A percentile compares a stretch with the other conserved stretches of the same genome.
phyloP scores from a whole-genome alignment of 2,113 vertebrate genomes.

The Eublepharis macularius region DNA sequence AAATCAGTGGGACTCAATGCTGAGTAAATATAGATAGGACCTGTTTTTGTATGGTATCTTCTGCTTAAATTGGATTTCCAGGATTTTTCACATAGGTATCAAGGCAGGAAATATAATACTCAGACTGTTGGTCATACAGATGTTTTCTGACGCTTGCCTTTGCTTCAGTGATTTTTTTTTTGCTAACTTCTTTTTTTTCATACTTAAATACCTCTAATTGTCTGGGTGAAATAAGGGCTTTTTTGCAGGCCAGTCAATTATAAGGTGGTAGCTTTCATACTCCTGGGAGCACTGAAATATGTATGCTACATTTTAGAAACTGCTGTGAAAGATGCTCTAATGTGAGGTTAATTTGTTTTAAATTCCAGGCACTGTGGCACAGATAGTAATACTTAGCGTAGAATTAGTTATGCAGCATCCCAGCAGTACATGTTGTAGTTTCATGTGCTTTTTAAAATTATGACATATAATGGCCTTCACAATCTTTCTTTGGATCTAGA shows the following conservation, averaged over 20 bases:
- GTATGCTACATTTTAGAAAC: not conserved
- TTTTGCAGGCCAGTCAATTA: not conserved
- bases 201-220: accelerated
- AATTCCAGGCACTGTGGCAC: no score
- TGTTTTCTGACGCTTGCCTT: not conserved
- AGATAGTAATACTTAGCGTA: no score
- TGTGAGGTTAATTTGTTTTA: no score
- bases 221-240: not conserved
- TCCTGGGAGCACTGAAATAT: not conserved
- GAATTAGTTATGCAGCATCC: not conserved
- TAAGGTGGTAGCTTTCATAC: not conserved
- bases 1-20: not conserved
- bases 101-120: not conserved
- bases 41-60: no score
- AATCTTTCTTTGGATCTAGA: no score
- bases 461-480: no score
- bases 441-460: not conserved
- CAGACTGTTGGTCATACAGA: not conserved
- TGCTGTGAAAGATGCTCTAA: not conserved
- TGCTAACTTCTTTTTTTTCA: not conserved
- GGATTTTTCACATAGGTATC: no score
- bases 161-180: not conserved
- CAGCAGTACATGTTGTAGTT: not conserved
- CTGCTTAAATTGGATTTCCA: not conserved
- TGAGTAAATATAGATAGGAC: not conserved